These are phyloP conservation scores for Trissolcus brochymenae DNA, from an alignment of 2,888 invertebrate species.

Conservation along the genomic window DNA sequence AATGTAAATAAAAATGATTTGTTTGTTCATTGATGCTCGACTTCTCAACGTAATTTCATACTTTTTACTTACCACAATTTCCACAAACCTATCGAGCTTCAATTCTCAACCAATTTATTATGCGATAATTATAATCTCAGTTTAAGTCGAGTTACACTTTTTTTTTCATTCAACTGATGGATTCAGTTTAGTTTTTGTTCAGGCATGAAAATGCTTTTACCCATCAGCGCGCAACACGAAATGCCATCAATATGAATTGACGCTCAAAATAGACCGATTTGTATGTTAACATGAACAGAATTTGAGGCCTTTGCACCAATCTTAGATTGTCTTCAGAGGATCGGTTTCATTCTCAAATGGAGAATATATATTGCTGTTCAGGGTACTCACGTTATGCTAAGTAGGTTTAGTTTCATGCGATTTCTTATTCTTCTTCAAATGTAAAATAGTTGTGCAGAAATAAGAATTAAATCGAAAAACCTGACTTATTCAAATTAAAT, in stretches of 20 bases:
- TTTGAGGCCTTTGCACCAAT: constrained; percentile 18
- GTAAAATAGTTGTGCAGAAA: constrained; percentile 2
- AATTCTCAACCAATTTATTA: no score
- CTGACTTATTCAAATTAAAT: no score
- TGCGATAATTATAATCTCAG: no score
- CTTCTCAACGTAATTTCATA: background rate
- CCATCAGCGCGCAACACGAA: no score
- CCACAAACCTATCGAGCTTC: no score
- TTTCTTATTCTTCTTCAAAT: background rate
- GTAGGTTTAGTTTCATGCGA: constrained; percentile 18
- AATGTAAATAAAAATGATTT: constrained; percentile 1
- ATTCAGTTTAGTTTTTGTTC: no score
- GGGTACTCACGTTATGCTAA: constrained; percentile 21
- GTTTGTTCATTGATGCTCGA: background rate
- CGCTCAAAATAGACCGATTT: constrained; percentile 32
- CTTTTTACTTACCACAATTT: background rate
- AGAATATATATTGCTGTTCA: constrained; percentile 40
- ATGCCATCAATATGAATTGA: constrained; percentile 2
- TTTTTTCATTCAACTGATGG: background rate
- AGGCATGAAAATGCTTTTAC: no score
- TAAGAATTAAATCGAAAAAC: no score
- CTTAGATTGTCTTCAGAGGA: constrained; percentile 20
- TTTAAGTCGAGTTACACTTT: constrained; percentile 11
- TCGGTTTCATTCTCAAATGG: constrained; percentile 15
- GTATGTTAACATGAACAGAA: constrained; percentile 34